Base-by-base conservation (phyloP, 1,140 invertebrate species). In the Polyergus mexicanus region DNA sequence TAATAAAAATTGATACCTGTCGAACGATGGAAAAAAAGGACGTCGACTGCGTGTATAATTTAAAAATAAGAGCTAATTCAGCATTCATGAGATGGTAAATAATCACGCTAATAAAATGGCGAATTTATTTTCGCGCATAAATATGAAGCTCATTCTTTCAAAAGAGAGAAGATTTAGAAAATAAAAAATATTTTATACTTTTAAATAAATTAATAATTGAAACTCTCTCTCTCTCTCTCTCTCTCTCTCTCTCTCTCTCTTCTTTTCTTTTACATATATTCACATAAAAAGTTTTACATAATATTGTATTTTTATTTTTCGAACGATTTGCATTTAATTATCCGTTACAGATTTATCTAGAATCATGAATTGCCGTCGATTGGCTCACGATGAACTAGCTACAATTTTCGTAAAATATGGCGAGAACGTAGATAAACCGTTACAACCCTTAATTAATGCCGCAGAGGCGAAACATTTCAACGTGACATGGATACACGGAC, bases 361-460 rank as follows among this genome's bases (percentile, higher is more conserved):
- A 22, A 54, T 8, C 35, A 41, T 41, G 38, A n/a, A 51, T 80
- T 32, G 44, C 28, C 28, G 8, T 78, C 22, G 19, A 78, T 66
- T 68, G 44, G 13, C 13, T 51, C 62, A 13, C 3, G n/a, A 5
- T 13, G n/a, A n/a, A n/a, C 4, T 13, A 80, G n/a, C 8, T 11
- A 80, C 28, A 80, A 44, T 41, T 56, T 69, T 66, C 47, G 35
- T 35, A 41, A 80, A 80, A 80, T 25, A 13, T n/a, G 19, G 35
- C 38, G 8, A 28, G 44, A 13, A 11, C 3, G 32, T 56, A 28
- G 19, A 69, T 80, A 69, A 80, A 41, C 44, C 47, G 47, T 80
- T 80, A 80, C 63, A 41, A 51, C 22, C 63, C 47, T 80, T 80
- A 54, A 69, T 80, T 69, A 69, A 11, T 13, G 22, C 11, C 4